These are phyloP conservation scores for Hemicordylus capensis DNA, from an alignment of 2,113 vertebrate genomes.

Conservation along the genomic window DNA sequence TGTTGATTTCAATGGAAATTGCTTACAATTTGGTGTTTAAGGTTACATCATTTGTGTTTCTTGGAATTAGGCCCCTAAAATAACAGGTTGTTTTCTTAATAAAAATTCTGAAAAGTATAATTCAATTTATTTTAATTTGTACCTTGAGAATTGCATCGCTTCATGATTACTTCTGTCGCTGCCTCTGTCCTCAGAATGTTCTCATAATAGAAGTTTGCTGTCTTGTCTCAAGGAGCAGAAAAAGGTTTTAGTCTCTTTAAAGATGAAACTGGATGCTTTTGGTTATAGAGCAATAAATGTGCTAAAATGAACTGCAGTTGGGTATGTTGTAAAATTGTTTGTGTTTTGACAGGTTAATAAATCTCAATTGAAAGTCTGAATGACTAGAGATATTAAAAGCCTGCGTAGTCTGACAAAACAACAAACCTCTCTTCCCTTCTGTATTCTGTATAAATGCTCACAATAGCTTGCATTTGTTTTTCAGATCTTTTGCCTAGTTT, in stretches of 20 bases:
- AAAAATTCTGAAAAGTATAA: constrained; percentile 6
- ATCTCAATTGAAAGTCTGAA: constrained; percentile 53
- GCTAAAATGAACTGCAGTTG: constrained; percentile 53
- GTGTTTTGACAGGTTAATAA: constrained; percentile 63
- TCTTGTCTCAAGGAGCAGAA: constrained; percentile 28
- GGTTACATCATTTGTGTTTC: background rate
- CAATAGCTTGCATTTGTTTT: constrained; percentile 8
- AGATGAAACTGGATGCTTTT: constrained; percentile 47
- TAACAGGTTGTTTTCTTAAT: background rate
- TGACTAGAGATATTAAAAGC: constrained; percentile 57
- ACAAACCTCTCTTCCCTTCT: background rate
- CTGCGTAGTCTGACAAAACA: constrained; percentile 44
- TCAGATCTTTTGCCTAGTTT: background rate
- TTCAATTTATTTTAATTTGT: background rate
- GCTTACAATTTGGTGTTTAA: background rate
- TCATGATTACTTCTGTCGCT: background rate
- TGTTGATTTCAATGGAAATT: background rate
- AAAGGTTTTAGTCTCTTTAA: constrained; percentile 17
- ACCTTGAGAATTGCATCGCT: background rate
- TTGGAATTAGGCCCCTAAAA: background rate
- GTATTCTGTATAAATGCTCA: constrained; percentile 43
- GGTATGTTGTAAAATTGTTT: constrained; percentile 52
- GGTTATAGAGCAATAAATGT: constrained; percentile 56
- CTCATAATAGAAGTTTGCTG: background rate
- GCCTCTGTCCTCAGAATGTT: constrained; percentile 6